Evolutionary conservation across 2,888 invertebrate genomes (phyloP).

Genomic region (Drosophila cracens): DNA sequence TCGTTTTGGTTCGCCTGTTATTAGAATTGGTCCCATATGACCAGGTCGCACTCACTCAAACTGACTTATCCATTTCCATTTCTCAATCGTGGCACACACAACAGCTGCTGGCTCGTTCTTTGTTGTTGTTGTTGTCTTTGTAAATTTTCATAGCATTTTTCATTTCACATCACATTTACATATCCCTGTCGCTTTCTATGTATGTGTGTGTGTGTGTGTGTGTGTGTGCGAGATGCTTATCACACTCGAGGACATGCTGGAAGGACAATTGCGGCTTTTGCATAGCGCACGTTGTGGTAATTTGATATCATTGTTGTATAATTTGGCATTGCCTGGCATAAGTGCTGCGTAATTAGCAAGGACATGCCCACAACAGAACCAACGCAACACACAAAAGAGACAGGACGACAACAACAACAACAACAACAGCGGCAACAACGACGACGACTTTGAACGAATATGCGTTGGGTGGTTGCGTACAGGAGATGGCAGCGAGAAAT

Average conservation of each 20-base stretch:
- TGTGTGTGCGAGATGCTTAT: conserved; percentile 35
- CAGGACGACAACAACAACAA: background rate
- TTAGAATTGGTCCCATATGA: conserved; percentile 40
- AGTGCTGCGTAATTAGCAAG: conserved; percentile 80
- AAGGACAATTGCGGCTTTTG: conserved; percentile 70
- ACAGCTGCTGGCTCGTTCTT: conserved; percentile 55
- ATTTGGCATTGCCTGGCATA: conserved; percentile 77
- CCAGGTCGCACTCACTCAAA: conserved; percentile 19
- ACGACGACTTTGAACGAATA: background rate
- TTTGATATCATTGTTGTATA: conserved; percentile 80
- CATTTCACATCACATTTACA: conserved; percentile 68
- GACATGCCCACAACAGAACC: conserved; percentile 68
- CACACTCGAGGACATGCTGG: conserved; percentile 43
- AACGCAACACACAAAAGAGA: conserved; percentile 33
- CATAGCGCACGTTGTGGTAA: conserved; percentile 61
- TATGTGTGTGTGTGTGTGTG: background rate
- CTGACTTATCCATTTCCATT: conserved; percentile 25
- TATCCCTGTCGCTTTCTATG: conserved; percentile 21
- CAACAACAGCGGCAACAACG: background rate
- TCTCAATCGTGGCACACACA: conserved; percentile 28
- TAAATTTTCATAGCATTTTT: conserved; percentile 51
- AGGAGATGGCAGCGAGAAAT: conserved; percentile 49
- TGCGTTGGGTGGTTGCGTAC: conserved; percentile 23
- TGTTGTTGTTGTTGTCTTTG: background rate
- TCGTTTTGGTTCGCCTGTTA: conserved; percentile 21